Conservation (phyloP, 2,797 vertebrate genomes). For the Chiloscyllium punctatum region DNA sequence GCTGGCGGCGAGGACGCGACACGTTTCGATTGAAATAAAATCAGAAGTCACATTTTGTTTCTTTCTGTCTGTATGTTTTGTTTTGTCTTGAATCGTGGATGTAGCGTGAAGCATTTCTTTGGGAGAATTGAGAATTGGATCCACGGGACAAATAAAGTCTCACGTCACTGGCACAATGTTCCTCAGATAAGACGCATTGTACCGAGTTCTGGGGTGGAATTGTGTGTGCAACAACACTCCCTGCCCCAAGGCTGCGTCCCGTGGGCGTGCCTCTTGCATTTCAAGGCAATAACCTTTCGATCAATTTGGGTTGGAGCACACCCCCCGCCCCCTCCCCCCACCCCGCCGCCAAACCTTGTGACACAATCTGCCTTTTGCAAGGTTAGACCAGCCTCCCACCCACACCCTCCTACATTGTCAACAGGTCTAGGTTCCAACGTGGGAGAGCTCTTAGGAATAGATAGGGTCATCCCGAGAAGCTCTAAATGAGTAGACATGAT, state of each 20-base stretch:
- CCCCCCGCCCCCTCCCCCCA: neutral
- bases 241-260: neutral
- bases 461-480: too few species aligned
- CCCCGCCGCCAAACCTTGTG: too few species aligned
- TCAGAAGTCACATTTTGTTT: neutral
- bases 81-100: too few species aligned
- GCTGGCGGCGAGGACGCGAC: too few species aligned
- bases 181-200: too few species aligned
- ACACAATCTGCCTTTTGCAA: neutral
- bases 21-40: neutral
- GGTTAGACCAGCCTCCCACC: neutral
- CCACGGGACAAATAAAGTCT: neutral
- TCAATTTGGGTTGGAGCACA: neutral
- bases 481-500: too few species aligned
- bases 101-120: neutral
- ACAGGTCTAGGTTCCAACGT: neutral
- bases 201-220: too few species aligned
- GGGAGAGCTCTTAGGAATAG: too few species aligned
- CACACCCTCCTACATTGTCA: neutral
- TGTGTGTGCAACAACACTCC: neutral
- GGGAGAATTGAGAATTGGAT: neutral
- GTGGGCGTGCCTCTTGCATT: neutral
- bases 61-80: too few species aligned
- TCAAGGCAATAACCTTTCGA: neutral
- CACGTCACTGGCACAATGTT: neutral